phyloP scores from a whole-genome alignment of 2,888 invertebrate genomes.

The Osmoderma eremita region DNA sequence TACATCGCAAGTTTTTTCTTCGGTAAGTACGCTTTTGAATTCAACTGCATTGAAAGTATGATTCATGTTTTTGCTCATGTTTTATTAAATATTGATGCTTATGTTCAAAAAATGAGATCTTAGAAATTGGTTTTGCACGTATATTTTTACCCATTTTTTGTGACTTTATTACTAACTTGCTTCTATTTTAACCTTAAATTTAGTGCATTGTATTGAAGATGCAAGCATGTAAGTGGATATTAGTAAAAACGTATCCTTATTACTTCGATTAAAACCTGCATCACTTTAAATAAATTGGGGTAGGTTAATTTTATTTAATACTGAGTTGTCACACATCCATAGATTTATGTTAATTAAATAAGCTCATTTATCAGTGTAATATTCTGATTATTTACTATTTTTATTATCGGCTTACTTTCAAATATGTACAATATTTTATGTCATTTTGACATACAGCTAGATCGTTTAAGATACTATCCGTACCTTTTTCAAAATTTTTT shows the following conservation, averaged over 20 bases:
- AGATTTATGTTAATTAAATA: too few relatives aligned
- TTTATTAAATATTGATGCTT: slow-evolving; percentile 34
- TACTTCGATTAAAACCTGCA: not conserved
- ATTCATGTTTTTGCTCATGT: slow-evolving; percentile 39
- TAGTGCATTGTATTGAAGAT: not conserved
- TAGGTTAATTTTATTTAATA: slow-evolving; percentile 20
- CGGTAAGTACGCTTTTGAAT: slow-evolving; percentile 40
- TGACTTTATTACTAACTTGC: not conserved
- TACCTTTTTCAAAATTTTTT: too few relatives aligned
- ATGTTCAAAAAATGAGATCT: slow-evolving; percentile 19
- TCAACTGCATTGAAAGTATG: slow-evolving; percentile 10
- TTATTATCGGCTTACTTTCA: too few relatives aligned
- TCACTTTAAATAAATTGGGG: slow-evolving; percentile 14
- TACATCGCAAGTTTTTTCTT: slow-evolving; percentile 29
- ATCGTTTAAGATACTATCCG: too few relatives aligned
- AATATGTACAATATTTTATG: too few relatives aligned
- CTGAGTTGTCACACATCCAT: too few relatives aligned
- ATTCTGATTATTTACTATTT: too few relatives aligned
- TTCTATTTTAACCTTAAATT: slow-evolving; percentile 5
- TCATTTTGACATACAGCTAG: too few relatives aligned
- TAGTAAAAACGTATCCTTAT: not conserved
- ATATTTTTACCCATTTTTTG: slow-evolving; percentile 7
- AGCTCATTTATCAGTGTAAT: too few relatives aligned
- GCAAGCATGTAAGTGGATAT: too few relatives aligned
- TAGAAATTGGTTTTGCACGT: slow-evolving; percentile 24